phyloP scores from a whole-genome alignment of 2,113 vertebrate genomes.

The Martes martes region DNA sequence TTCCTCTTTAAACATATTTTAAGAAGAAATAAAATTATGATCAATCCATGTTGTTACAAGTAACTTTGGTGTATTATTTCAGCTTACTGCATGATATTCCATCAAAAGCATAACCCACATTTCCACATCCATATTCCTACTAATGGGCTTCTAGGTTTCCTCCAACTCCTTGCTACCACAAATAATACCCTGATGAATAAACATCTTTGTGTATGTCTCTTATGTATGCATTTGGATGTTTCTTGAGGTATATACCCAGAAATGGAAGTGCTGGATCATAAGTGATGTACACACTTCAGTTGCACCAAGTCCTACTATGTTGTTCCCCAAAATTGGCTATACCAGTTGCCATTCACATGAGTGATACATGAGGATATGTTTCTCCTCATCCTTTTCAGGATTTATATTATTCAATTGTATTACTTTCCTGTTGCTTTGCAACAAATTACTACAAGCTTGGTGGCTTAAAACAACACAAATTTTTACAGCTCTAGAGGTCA shows the following conservation, averaged over 20 bases:
- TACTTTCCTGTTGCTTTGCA: neutral
- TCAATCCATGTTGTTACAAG: neutral
- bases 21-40: neutral
- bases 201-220: neutral
- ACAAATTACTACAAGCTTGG: neutral
- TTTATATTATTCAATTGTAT: neutral
- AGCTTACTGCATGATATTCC: neutral
- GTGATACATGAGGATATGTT: neutral
- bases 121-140: neutral
- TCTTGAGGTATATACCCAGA: neutral
- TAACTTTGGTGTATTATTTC: neutral
- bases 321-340: neutral
- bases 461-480: neutral
- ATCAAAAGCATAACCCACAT: neutral
- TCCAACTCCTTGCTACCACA: neutral
- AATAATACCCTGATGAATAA: neutral
- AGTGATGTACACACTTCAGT: neutral
- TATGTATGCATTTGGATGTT: neutral
- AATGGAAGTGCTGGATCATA: neutral
- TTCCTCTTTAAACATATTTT: neutral
- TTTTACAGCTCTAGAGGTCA: neutral
- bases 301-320: neutral
- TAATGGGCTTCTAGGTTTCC: neutral
- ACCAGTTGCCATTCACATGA: neutral
- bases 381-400: neutral